A percentile compares a stretch with the other conserved stretches of the same genome.
phyloP scores from a whole-genome alignment of 2,797 vertebrate genomes.

The Typhlichthys subterraneus region DNA sequence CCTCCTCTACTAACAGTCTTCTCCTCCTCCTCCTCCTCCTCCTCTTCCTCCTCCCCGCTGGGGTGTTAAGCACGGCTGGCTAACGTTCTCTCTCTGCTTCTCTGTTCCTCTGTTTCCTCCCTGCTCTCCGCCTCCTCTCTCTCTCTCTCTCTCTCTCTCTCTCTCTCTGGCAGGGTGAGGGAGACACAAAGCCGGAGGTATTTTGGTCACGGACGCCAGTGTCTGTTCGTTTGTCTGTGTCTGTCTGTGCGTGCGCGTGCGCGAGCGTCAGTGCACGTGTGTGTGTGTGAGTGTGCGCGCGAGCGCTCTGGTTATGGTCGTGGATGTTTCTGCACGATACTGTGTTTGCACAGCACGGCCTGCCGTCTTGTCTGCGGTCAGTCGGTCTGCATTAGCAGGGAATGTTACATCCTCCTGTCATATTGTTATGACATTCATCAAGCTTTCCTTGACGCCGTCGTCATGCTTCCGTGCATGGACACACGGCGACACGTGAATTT shows the following conservation, averaged over 20 bases:
- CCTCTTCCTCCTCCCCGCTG: conserved; percentile 40
- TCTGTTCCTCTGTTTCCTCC: conserved; percentile 29
- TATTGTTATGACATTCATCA: background rate
- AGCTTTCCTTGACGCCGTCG: conserved; percentile 34
- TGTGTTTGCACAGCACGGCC: conserved; percentile 36
- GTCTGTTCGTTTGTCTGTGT: conserved; percentile 50
- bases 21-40: conserved; percentile 38
- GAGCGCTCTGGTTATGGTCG: conserved; percentile 41
- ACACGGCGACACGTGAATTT: conserved; percentile 34
- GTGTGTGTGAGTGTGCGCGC: conserved; percentile 28
- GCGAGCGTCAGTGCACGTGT: background rate
- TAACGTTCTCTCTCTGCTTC: conserved; percentile 17
- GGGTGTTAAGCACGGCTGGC: background rate
- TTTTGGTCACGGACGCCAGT: conserved; percentile 56
- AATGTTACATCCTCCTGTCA: conserved; percentile 30
- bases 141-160: conserved; percentile 32
- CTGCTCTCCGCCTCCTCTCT: conserved; percentile 34
- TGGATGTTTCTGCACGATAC: conserved; percentile 42
- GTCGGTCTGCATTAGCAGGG: conserved; percentile 36
- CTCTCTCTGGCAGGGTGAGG: conserved; percentile 71
- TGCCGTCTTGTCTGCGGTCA: conserved; percentile 18
- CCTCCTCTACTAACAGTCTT: conserved; percentile 31
- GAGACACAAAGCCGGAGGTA: conserved; percentile 83
- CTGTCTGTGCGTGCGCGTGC: conserved; percentile 36
- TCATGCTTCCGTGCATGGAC: conserved; percentile 38